A percentile compares a stretch with the other conserved stretches of the same genome.
These are phyloP conservation scores for Trematomus bernacchii DNA, from an alignment of 2,797 vertebrate genomes.

Conservation along the genomic window DNA sequence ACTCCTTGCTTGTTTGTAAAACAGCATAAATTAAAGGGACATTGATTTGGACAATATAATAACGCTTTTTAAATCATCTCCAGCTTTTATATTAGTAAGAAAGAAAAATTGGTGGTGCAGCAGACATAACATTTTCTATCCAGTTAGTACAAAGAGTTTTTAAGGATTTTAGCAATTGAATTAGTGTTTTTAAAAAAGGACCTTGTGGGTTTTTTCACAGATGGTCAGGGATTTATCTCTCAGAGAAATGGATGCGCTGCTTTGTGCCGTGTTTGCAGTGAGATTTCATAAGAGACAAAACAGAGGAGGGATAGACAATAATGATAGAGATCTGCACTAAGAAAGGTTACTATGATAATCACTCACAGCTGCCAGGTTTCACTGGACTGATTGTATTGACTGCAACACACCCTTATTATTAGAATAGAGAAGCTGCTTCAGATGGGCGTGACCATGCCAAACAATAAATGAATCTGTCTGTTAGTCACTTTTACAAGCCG, in stretches of 20 bases:
- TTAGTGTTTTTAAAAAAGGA: constrained; percentile 1
- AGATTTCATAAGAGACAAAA: not conserved
- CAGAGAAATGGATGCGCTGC: not conserved
- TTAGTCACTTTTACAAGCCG: constrained; percentile 5
- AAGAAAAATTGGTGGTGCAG: not conserved
- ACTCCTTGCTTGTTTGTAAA: not conserved
- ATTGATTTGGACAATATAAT: not conserved
- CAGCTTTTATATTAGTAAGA: not conserved
- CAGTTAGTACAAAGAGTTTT: not conserved
- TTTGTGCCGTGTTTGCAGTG: not conserved
- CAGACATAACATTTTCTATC: not conserved
- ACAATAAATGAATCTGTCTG: not conserved
- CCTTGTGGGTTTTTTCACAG: constrained; percentile 4
- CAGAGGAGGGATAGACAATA: not conserved
- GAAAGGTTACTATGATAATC: constrained; percentile 2
- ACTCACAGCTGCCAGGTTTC: not conserved
- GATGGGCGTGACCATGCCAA: not conserved
- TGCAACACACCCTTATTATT: not conserved
- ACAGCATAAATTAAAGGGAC: no score
- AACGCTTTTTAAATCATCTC: not conserved
- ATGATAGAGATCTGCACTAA: not conserved
- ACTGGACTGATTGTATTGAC: not conserved
- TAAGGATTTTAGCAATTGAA: constrained; percentile 1
- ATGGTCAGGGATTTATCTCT: not conserved
- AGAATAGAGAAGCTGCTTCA: not conserved